phyloP scores from a whole-genome alignment of 2,888 invertebrate genomes.

The Lithophane semibrunnea region DNA sequence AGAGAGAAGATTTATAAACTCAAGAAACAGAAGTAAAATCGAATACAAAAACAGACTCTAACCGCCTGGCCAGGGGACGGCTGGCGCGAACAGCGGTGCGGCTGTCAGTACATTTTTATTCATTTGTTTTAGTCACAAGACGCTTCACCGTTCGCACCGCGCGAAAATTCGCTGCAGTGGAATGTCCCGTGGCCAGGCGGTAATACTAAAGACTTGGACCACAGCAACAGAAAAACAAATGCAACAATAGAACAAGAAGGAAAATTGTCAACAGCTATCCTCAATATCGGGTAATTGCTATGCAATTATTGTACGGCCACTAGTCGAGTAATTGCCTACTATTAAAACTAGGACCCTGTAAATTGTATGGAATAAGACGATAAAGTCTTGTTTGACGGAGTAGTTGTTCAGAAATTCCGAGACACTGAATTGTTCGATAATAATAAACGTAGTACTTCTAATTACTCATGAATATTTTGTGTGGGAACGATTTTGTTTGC shows the following conservation, averaged over 20 bases:
- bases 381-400: slow-evolving; percentile 38
- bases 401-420: slow-evolving; percentile 41
- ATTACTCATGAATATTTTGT: slow-evolving; percentile 53
- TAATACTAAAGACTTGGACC: slow-evolving; percentile 56
- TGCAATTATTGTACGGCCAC: slow-evolving; percentile 67
- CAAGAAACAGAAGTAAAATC: background rate
- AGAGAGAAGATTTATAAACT: background rate
- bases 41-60: background rate
- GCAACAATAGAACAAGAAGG: slow-evolving; percentile 61
- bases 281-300: slow-evolving; percentile 69
- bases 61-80: too few species aligned
- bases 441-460: slow-evolving; percentile 22
- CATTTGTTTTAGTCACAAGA: too few species aligned
- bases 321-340: slow-evolving; percentile 64
- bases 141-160: too few species aligned
- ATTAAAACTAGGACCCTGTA: slow-evolving; percentile 63
- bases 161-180: too few species aligned
- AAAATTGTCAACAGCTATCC: slow-evolving; percentile 71
- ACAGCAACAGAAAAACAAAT: slow-evolving; percentile 66
- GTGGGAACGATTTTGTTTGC: slow-evolving; percentile 20
- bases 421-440: slow-evolving; percentile 18
- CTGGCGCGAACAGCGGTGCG: too few species aligned
- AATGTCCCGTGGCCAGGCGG: too few species aligned
- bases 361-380: slow-evolving; percentile 55
- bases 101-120: too few species aligned